Percentiles rank a stretch among this genome's conserved stretches.
These are phyloP conservation scores for Ormyrus nitidulus DNA, from an alignment of 2,888 invertebrate genomes.

Conservation along the genomic window DNA sequence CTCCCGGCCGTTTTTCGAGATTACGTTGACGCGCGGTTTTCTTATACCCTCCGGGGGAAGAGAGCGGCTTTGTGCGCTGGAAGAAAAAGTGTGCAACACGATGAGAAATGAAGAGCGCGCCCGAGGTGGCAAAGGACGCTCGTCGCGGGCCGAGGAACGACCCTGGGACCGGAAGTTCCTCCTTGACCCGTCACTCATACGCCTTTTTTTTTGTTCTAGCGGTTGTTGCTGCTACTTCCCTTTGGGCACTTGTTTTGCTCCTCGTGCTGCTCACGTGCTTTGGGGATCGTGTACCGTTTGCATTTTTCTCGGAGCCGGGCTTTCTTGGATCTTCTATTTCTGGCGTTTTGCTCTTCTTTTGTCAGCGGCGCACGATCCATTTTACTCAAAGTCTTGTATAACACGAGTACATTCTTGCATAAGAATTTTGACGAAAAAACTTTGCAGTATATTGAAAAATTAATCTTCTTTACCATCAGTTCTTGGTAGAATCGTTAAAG, in stretches of 20 bases:
- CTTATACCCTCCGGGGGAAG: too few relatives aligned
- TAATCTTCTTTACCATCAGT: too few relatives aligned
- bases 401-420: too few relatives aligned
- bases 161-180: constrained; percentile 57
- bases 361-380: not conserved
- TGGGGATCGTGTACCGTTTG: constrained; percentile 10
- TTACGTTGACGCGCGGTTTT: too few relatives aligned
- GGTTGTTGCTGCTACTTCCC: not conserved
- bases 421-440: too few relatives aligned
- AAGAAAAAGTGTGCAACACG: too few relatives aligned
- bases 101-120: too few relatives aligned
- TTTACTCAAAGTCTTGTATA: not conserved
- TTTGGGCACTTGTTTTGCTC: not conserved
- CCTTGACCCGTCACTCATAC: constrained; percentile 55
- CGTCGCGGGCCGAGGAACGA: not conserved
- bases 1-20: too few relatives aligned
- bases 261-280: not conserved
- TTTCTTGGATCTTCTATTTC: constrained; percentile 4
- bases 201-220: constrained; percentile 2
- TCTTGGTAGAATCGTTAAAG: too few relatives aligned
- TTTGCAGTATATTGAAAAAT: too few relatives aligned
- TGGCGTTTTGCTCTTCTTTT: not conserved
- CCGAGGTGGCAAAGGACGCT: too few relatives aligned
- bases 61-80: too few relatives aligned
- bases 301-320: constrained; percentile 13